These are phyloP conservation scores for Tenthredo amoena DNA, from an alignment of 2,888 invertebrate species.

Conservation along the genomic window DNA sequence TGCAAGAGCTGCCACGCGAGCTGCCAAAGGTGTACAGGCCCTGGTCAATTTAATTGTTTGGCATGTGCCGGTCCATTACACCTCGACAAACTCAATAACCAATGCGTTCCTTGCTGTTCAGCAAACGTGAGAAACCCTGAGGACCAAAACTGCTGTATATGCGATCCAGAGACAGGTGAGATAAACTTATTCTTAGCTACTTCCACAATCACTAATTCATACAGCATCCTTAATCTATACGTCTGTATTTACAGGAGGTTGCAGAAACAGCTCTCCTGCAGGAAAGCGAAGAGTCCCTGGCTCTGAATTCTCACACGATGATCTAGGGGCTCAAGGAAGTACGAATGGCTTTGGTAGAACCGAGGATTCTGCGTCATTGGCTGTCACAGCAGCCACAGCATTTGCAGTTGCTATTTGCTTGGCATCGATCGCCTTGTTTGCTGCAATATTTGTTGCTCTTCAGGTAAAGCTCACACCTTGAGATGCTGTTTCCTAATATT, in stretches of 20 bases:
- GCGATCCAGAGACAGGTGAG: conserved; percentile 85
- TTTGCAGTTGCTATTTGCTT: conserved; percentile 85
- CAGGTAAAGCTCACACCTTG: conserved; percentile 81
- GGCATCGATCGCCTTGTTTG: conserved; percentile 85
- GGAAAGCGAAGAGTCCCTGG: conserved; percentile 87
- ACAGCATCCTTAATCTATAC: neutral
- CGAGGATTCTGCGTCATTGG: conserved; percentile 69
- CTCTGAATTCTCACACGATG: conserved; percentile 75
- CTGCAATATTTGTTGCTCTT: conserved; percentile 85
- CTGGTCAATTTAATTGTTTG: conserved; percentile 85
- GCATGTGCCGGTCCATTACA: conserved; percentile 84
- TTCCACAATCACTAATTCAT: neutral
- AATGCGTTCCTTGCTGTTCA: conserved; percentile 87
- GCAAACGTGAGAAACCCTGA: conserved; percentile 71
- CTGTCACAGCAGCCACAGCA: conserved; percentile 84
- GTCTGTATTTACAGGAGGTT: conserved; percentile 81
- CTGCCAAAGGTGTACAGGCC: conserved; percentile 85
- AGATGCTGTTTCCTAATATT: neutral
- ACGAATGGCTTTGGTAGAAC: conserved; percentile 59
- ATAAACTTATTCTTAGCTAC: conserved; percentile 54
- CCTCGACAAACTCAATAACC: conserved; percentile 86
- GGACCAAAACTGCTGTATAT: conserved; percentile 84
- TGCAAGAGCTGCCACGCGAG: conserved; percentile 85
- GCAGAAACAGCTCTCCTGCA: conserved; percentile 86
- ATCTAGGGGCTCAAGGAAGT: conserved; percentile 62